These are phyloP conservation scores for Paedocypris micromegethes DNA, from an alignment of 2,797 vertebrate genomes.

Conservation along the genomic window DNA sequence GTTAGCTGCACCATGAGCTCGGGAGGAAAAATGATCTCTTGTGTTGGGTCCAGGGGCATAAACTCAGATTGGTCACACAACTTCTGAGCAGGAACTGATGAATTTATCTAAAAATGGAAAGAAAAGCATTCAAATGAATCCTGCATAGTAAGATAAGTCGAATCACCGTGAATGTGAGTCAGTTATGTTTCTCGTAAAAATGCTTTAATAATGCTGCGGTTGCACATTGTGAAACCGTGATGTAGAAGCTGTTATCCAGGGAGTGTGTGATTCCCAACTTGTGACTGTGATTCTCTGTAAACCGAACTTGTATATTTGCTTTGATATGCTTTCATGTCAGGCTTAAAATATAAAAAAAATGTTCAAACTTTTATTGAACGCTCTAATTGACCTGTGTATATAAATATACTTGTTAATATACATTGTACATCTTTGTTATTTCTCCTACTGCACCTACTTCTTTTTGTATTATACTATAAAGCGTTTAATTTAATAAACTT, in stretches of 20 bases:
- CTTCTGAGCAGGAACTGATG: conserved; percentile 29
- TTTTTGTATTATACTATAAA: no score
- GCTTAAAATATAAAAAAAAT: no score
- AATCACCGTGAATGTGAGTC: no score
- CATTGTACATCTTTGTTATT: no score
- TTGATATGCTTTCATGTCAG: no score
- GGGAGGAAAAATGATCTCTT: conserved; percentile 93
- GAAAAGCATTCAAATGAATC: neutral
- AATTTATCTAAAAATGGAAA: conserved; percentile 40
- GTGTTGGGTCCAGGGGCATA: conserved; percentile 82
- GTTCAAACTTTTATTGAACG: no score
- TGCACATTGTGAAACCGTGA: conserved; percentile 1
- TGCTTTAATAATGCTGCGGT: neutral
- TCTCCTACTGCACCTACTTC: no score
- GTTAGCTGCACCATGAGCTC: conserved; percentile 76
- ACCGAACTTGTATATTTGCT: no score
- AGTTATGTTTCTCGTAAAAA: neutral
- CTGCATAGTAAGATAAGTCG: neutral
- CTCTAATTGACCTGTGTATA: no score
- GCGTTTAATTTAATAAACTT: no score
- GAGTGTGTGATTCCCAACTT: neutral
- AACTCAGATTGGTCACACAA: conserved; percentile 79
- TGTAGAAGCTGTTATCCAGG: neutral
- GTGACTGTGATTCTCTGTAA: conserved; percentile 8
- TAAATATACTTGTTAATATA: no score